Conservation (phyloP, 2,888 invertebrate species). For the Tachina lurida region DNA sequence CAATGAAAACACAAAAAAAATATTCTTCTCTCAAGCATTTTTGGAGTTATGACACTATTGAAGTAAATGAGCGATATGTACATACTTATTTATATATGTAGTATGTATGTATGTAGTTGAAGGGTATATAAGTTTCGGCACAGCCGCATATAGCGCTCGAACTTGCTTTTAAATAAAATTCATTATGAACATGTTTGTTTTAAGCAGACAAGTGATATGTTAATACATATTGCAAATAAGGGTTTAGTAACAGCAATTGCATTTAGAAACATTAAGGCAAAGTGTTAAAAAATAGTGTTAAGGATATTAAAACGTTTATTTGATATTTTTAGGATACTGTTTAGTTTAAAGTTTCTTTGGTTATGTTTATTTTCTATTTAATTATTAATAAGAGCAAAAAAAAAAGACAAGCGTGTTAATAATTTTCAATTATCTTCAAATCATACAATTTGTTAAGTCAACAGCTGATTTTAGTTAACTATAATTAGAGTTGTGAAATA, state of each 20-base stretch:
- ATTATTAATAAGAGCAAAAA: no score
- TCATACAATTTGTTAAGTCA: background rate
- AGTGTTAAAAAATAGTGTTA: background rate
- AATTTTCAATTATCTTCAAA: background rate
- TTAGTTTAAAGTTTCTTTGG: background rate
- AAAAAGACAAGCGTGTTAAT: background rate
- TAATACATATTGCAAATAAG: constrained; percentile 4
- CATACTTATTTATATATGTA: no score
- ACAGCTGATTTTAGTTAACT: background rate
- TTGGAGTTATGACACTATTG: no score
- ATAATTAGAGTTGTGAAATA: constrained; percentile 15
- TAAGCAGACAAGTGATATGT: constrained; percentile 12
- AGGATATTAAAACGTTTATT: background rate
- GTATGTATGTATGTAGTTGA: no score
- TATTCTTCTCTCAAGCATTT: no score
- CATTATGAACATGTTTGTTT: background rate
- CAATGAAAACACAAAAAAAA: no score
- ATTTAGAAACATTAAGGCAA: background rate
- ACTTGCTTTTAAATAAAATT: background rate
- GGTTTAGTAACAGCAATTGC: background rate
- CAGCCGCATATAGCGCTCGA: no score
- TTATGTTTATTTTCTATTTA: background rate
- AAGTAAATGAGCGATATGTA: no score
- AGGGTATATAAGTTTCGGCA: no score
- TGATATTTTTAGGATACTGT: background rate